These are phyloP conservation scores for Pyrochroa serraticornis DNA, from an alignment of 2,888 invertebrate genomes.

Conservation along the genomic window DNA sequence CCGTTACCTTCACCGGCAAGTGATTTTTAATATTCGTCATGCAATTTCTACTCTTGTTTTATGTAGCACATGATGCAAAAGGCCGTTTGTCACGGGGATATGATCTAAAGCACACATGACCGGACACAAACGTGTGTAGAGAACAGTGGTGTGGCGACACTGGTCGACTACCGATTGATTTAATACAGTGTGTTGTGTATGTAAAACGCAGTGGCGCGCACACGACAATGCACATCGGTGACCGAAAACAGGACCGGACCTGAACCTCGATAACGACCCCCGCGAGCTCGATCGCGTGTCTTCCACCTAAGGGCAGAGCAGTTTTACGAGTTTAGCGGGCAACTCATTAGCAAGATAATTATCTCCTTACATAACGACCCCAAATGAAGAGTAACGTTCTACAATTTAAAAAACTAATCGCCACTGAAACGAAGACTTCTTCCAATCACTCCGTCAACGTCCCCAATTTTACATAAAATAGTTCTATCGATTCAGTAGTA, in stretches of 20 bases:
- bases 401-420: neutral
- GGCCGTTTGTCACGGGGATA: constrained; percentile 12
- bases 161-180: constrained; percentile 18
- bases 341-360: neutral
- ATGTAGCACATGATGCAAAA: constrained; percentile 9
- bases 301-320: too few relatives aligned
- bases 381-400: neutral
- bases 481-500: too few relatives aligned
- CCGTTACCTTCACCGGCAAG: neutral
- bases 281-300: constrained; percentile 13
- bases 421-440: neutral
- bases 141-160: neutral
- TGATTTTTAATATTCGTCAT: neutral
- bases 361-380: neutral
- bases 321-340: neutral
- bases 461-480: too few relatives aligned
- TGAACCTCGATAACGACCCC: constrained; percentile 17
- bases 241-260: neutral
- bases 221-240: constrained; percentile 2
- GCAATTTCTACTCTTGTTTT: neutral
- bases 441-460: too few relatives aligned
- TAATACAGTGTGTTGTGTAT: constrained; percentile 17
- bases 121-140: constrained; percentile 14
- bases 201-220: constrained; percentile 22
- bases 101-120: constrained; percentile 16